Percentiles rank a stretch among this genome's conserved stretches.
phyloP scores from a whole-genome alignment of 2,888 invertebrate species.

The Lepidocyrtoides sp. region DNA sequence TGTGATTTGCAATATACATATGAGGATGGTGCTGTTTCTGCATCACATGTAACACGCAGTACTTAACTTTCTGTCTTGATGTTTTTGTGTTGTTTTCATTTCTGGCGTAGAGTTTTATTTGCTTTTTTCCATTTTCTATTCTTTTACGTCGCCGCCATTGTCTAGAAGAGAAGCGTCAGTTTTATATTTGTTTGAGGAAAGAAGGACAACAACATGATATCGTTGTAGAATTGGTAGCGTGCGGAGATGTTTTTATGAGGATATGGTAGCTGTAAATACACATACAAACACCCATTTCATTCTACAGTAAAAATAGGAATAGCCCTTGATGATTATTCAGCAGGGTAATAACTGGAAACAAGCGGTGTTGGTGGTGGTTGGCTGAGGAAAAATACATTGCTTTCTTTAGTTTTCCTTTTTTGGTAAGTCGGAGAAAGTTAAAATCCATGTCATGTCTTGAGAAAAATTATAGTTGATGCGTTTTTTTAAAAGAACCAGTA shows the following conservation, averaged over 20 bases:
- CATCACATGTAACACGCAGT: neutral
- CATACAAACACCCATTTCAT: neutral
- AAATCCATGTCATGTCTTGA: slow-evolving; percentile 55
- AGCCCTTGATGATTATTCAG: neutral
- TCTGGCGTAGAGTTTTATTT: neutral
- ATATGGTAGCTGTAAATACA: neutral
- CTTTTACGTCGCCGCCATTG: neutral
- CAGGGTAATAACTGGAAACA: neutral
- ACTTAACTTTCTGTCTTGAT: slow-evolving; percentile 34
- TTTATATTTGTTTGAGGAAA: slow-evolving; percentile 31
- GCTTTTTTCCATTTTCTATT: slow-evolving; percentile 6
- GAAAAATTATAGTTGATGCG: slow-evolving; percentile 36
- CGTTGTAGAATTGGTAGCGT: neutral
- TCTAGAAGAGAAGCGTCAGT: slow-evolving; percentile 9
- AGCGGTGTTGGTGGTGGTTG: neutral
- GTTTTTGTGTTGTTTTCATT: neutral
- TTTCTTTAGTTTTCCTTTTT: neutral
- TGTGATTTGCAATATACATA: neutral
- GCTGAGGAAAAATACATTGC: neutral
- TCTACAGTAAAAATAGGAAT: neutral
- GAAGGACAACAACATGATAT: neutral
- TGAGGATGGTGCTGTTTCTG: neutral
- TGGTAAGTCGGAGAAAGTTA: slow-evolving; percentile 47
- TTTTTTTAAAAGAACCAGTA: too few relatives aligned
- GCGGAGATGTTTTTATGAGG: neutral